Conservation (phyloP, 1,140 invertebrate genomes). For the Apocrypta bakeri region DNA sequence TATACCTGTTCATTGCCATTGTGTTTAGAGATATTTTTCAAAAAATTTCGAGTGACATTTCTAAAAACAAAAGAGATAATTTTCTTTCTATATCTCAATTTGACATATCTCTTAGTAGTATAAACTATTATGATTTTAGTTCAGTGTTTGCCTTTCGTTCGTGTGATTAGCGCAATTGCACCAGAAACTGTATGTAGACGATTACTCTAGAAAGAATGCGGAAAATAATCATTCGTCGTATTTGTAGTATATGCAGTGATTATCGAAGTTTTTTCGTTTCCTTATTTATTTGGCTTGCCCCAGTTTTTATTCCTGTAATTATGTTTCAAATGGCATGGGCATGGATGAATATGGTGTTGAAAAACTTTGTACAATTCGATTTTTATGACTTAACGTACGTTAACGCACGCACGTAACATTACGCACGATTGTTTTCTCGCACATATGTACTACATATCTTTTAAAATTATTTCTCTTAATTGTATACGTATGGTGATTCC, state of each 20-base stretch:
- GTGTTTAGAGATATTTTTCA: too few species aligned
- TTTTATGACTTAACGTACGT: constrained; percentile 14
- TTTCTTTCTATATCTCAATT: too few species aligned
- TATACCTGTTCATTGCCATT: not conserved
- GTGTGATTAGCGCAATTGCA: not conserved
- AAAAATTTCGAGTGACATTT: too few species aligned
- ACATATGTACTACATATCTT: not conserved
- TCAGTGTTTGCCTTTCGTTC: not conserved
- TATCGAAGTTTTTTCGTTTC: too few species aligned
- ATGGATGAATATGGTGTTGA: not conserved
- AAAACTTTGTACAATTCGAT: not conserved
- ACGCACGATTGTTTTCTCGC: constrained; percentile 21
- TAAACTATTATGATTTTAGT: not conserved
- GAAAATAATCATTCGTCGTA: not conserved
- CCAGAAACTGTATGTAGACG: not conserved
- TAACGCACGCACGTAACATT: constrained; percentile 28
- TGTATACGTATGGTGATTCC: not conserved
- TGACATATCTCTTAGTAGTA: too few species aligned
- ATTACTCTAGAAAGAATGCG: not conserved
- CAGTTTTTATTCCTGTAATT: not conserved
- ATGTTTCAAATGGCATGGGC: not conserved
- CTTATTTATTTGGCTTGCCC: not conserved
- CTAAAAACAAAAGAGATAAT: too few species aligned
- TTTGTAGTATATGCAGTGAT: not conserved
- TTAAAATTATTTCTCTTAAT: not conserved